phyloP scores from a whole-genome alignment of 1,140 invertebrate species.

The Probaryconus sp. region DNA sequence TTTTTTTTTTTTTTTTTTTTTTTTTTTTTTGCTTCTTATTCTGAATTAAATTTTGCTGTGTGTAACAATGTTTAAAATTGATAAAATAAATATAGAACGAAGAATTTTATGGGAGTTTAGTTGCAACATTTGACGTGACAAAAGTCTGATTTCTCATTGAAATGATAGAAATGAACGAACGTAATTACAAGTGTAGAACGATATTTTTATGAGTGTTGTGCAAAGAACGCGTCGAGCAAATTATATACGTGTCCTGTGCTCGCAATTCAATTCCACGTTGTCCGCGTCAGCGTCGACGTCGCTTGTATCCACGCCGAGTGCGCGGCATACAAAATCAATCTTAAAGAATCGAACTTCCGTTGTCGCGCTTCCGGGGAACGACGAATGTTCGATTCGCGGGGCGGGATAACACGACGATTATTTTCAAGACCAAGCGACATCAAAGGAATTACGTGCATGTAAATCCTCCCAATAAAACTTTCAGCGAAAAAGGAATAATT shows the following conservation, averaged over 20 bases:
- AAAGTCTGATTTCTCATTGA: slow-evolving; percentile 1
- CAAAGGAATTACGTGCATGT: slow-evolving; percentile 47
- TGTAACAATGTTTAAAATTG: no score
- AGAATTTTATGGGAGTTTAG: no score
- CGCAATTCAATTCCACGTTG: slow-evolving; percentile 64
- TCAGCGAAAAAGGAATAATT: no score
- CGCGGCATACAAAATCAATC: slow-evolving; percentile 72
- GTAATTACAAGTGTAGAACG: slow-evolving; percentile 36
- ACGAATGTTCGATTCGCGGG: slow-evolving; percentile 38
- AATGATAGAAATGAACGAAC: background rate
- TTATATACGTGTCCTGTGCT: slow-evolving; percentile 60
- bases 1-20: no score
- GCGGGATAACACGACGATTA: slow-evolving; percentile 29
- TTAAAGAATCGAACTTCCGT: slow-evolving; percentile 73
- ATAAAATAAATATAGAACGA: no score
- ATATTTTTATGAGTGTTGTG: slow-evolving; percentile 41
- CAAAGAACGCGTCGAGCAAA: slow-evolving; percentile 39
- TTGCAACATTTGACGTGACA: background rate
- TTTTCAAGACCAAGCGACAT: slow-evolving; percentile 30
- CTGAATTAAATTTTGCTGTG: no score
- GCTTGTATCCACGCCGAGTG: slow-evolving; percentile 64
- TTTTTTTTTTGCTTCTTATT: no score
- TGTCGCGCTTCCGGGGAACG: slow-evolving; percentile 67
- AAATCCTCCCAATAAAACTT: slow-evolving; percentile 53
- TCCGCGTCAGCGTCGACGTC: slow-evolving; percentile 65